phyloP scores from a whole-genome alignment of 2,113 vertebrate genomes.

The Patagioenas fasciata region DNA sequence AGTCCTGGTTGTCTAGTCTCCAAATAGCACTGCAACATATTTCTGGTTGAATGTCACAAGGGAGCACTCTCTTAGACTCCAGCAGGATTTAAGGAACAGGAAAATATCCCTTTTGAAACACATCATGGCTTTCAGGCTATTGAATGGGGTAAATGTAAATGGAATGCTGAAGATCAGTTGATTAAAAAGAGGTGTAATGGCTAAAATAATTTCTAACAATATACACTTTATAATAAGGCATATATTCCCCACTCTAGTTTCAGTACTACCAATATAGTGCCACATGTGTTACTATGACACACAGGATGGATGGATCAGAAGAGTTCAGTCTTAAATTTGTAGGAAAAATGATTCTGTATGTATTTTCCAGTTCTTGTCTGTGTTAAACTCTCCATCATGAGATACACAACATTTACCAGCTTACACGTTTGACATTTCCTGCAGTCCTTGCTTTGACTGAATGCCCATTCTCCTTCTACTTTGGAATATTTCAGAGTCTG shows the following conservation, averaged over 20 bases:
- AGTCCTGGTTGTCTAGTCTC: neutral
- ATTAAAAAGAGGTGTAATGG: neutral
- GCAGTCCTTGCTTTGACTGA: neutral
- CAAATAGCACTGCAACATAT: neutral
- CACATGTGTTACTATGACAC: neutral
- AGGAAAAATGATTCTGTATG: neutral
- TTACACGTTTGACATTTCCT: slow-evolving; percentile 35
- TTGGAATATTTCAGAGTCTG: slow-evolving; percentile 20
- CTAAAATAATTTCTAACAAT: neutral
- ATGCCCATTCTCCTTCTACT: slow-evolving; percentile 33
- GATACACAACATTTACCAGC: neutral
- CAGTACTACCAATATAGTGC: neutral
- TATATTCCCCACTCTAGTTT: neutral
- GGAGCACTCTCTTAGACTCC: neutral
- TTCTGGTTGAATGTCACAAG: slow-evolving; percentile 18
- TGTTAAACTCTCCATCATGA: neutral
- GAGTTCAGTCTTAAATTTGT: neutral
- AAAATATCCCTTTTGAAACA: slow-evolving; percentile 54
- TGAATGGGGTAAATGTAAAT: slow-evolving; percentile 1
- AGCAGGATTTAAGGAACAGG: slow-evolving; percentile 20
- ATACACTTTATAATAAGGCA: neutral
- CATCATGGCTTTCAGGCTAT: neutral
- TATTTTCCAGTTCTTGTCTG: neutral
- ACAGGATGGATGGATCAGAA: neutral
- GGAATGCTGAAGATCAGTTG: neutral